phyloP scores from a whole-genome alignment of 2,888 invertebrate genomes.

The Dione vanillae region DNA sequence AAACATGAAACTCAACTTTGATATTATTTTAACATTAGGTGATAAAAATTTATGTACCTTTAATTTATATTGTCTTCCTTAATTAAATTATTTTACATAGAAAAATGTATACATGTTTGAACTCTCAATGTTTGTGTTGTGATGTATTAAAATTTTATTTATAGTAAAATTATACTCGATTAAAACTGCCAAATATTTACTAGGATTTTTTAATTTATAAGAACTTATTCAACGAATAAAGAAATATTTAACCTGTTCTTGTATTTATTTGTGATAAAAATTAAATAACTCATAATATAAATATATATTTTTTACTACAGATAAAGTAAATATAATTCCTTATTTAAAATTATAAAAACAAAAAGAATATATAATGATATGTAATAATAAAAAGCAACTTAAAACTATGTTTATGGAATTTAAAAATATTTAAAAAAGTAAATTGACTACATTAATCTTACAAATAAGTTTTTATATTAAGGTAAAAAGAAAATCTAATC shows the following conservation, averaged over 20 bases:
- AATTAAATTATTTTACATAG: constrained; percentile 45
- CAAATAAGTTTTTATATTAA: not conserved
- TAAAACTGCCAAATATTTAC: constrained; percentile 45
- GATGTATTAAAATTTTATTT: constrained; percentile 36
- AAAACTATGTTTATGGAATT: too few relatives aligned
- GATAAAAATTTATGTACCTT: constrained; percentile 6
- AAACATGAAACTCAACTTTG: constrained; percentile 36
- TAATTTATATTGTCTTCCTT: constrained; percentile 43
- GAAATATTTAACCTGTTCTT: constrained; percentile 6
- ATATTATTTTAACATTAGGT: constrained; percentile 20
- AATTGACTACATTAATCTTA: not conserved
- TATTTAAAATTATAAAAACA: too few relatives aligned
- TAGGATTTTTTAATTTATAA: constrained; percentile 29
- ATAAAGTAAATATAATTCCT: too few relatives aligned
- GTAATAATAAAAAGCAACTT: too few relatives aligned
- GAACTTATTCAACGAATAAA: constrained; percentile 31
- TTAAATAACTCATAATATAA: not conserved
- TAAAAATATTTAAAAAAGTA: too few relatives aligned
- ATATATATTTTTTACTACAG: too few relatives aligned
- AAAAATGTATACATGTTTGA: constrained; percentile 38
- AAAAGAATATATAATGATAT: not conserved
- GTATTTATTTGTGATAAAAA: constrained; percentile 1
- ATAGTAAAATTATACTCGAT: constrained; percentile 36
- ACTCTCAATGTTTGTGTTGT: constrained; percentile 41
- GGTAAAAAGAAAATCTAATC: constrained; percentile 11